Percentiles rank a stretch among this genome's conserved stretches.
These are phyloP conservation scores for Ennomos fuscantarius DNA, from an alignment of 2,888 invertebrate genomes.

Conservation along the genomic window DNA sequence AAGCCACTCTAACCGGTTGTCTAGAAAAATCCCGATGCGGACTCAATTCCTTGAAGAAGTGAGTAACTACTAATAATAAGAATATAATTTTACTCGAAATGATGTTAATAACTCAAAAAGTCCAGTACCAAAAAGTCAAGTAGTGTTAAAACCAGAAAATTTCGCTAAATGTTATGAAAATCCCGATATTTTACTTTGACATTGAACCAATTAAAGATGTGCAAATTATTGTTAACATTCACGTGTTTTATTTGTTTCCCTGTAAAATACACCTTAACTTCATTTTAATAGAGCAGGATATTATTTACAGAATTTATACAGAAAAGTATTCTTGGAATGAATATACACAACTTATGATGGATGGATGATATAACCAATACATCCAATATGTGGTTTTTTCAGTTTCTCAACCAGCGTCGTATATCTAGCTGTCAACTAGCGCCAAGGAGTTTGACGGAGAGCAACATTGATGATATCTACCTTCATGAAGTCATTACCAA, in stretches of 20 bases:
- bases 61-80: constrained; percentile 47
- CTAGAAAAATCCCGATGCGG: constrained; percentile 77
- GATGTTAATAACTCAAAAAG: too few species aligned
- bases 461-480: constrained; percentile 62
- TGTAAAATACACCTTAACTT: constrained; percentile 23
- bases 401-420: constrained; percentile 71
- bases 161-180: background rate
- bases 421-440: constrained; percentile 73
- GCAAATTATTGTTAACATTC: constrained; percentile 41
- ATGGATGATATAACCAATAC: constrained; percentile 30
- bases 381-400: constrained; percentile 43
- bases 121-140: too few species aligned
- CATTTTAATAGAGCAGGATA: constrained; percentile 12
- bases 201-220: constrained; percentile 60
- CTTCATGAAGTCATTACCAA: constrained; percentile 52
- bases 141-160: background rate
- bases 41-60: constrained; percentile 84
- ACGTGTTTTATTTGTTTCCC: constrained; percentile 46
- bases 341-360: constrained; percentile 17
- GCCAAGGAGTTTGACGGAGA: constrained; percentile 58
- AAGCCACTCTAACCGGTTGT: constrained; percentile 80
- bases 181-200: constrained; percentile 55
- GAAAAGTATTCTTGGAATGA: constrained; percentile 2
- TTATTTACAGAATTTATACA: constrained; percentile 27
- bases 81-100: background rate